A percentile compares a stretch with the other conserved stretches of the same genome.
phyloP scores from a whole-genome alignment of 2,888 invertebrate genomes.

The Heliconius cydno region DNA sequence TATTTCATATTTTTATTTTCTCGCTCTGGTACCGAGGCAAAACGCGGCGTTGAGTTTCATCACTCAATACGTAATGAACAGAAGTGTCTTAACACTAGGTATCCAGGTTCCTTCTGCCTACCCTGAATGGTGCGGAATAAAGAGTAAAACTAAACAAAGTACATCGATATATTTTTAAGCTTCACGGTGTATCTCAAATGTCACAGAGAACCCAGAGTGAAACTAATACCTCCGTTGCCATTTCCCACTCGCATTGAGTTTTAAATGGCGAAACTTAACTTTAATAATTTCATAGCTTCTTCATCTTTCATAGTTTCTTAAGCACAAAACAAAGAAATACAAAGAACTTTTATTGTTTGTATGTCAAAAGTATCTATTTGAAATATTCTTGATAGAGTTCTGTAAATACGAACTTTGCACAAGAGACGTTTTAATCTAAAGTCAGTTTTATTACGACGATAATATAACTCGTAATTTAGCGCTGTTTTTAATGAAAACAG shows the following conservation, averaged over 20 bases:
- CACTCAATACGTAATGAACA: background rate
- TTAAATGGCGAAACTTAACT: background rate
- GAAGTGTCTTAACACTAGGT: background rate
- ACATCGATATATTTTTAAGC: too few relatives aligned
- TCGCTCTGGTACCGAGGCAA: background rate
- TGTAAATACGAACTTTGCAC: conserved; percentile 1
- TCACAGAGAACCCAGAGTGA: too few relatives aligned
- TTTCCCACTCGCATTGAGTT: background rate
- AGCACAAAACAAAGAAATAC: background rate
- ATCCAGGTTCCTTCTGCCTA: background rate
- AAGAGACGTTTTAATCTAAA: conserved; percentile 20
- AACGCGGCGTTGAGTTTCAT: background rate
- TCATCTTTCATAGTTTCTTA: background rate
- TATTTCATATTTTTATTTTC: background rate
- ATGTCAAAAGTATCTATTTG: conserved; percentile 21
- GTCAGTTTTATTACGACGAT: conserved; percentile 18
- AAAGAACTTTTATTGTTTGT: background rate
- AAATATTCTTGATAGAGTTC: background rate
- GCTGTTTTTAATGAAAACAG: conserved; percentile 48
- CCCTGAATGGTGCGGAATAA: too few relatives aligned
- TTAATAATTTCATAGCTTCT: too few relatives aligned
- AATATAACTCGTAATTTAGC: conserved; percentile 10
- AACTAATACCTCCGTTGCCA: background rate
- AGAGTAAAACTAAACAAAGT: background rate
- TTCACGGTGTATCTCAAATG: too few relatives aligned